Evolutionary conservation across 2,797 vertebrate species (phyloP).

Genomic region (Aulostomus chinensis): DNA sequence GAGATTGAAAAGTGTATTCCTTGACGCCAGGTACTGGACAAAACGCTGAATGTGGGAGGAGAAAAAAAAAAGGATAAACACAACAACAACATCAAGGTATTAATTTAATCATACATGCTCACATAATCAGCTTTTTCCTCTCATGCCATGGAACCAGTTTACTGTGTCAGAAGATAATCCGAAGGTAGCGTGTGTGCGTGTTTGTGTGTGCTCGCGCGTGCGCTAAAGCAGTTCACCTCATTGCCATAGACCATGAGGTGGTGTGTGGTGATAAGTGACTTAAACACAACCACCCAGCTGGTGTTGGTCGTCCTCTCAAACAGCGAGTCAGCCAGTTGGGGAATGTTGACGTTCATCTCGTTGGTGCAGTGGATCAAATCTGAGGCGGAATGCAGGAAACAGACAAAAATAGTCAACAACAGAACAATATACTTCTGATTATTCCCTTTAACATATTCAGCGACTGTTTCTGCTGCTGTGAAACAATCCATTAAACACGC

Average conservation of each 20-base stretch:
- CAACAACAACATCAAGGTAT: background rate
- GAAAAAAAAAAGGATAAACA: slow-evolving; percentile 33
- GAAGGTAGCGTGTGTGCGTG: background rate
- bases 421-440: too few species aligned
- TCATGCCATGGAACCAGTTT: background rate
- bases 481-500: too few species aligned
- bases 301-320: slow-evolving; percentile 98
- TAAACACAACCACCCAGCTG: slow-evolving; percentile 99
- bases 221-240: slow-evolving; percentile 81
- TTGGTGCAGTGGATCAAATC: slow-evolving; percentile 99
- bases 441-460: too few species aligned
- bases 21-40: slow-evolving; percentile 99
- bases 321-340: slow-evolving; percentile 97
- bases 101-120: background rate
- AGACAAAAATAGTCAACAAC: background rate
- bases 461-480: too few species aligned
- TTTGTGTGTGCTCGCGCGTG: too few species aligned
- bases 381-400: slow-evolving; percentile 38
- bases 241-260: slow-evolving; percentile 99
- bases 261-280: slow-evolving; percentile 98
- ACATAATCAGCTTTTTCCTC: background rate
- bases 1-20: slow-evolving; percentile 99
- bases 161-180: background rate
- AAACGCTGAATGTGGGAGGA: slow-evolving; percentile 83
- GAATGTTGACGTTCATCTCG: slow-evolving; percentile 99